Base-by-base conservation (phyloP, 2,113 vertebrate species). In the Perccottus glenii region DNA sequence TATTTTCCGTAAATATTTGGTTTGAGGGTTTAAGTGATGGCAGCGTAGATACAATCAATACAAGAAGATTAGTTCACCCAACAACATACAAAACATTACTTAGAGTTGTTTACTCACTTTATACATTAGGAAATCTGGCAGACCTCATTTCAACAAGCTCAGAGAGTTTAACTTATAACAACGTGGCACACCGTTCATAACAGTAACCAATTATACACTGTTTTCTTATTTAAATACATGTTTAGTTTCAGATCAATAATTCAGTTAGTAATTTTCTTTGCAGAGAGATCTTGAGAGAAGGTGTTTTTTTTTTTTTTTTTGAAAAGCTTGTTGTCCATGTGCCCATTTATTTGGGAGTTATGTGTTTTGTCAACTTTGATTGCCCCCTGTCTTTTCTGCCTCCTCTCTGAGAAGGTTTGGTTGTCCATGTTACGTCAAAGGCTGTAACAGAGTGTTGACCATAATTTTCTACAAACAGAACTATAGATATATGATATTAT, bases 1-100 rank as follows among this genome's bases (percentile, higher is more conserved):
- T 55, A 10, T 67, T 73, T 64, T 56, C 32, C 10, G 3, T 69
- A 48, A 70, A 68, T 35, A 33, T 44, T 35, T 60, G 42, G 51
- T 58, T 47, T 44, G 52, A 76, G 64, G 47, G 55, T 75, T 53
- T 72, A 45, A 77, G 60, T 64, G 76, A 80, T 43, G 53, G 56
- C 63, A 68, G 32, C 16, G 16, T 38, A 50, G 44, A 46, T 76
- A 35, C 63, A 79, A 81, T 87, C 73, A 77, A 81, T 84, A 32
- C 16, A 45, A 73, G 53, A 12, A 74, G 79, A 86, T 77, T 36
- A 70, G 36, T 63, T 67, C 59, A 38, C 49, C 72, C 46, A 64
- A 10, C 53, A 52, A 73, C 71, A 75, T 64, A 70, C 43, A 52
- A 64, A 78, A 56, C 66, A 65, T 75, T 38, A 74, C 67, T 85